Evolutionary conservation across 2,888 invertebrate genomes (phyloP).

Genomic region (Reticulitermes lucifugus): DNA sequence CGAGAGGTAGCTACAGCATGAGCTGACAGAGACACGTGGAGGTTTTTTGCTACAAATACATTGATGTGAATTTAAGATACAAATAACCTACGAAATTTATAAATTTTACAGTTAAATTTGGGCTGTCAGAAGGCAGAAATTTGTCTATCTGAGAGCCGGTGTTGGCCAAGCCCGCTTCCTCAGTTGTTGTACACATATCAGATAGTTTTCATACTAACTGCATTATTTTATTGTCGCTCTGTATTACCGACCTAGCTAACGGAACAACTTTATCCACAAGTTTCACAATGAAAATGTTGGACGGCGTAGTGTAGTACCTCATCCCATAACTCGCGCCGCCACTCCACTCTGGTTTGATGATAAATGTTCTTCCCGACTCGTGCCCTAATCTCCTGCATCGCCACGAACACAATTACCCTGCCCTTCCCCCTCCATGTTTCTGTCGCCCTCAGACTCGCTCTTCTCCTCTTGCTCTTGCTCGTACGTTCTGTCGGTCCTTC

Average conservation of each 20-base stretch:
- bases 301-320: neutral
- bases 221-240: neutral
- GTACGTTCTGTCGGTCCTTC: neutral
- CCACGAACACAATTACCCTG: constrained; percentile 63
- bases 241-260: constrained; percentile 14
- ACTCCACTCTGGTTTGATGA: constrained; percentile 57
- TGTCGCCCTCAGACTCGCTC: constrained; percentile 35
- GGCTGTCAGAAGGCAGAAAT: no score
- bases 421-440: constrained; percentile 38
- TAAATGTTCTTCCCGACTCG: constrained; percentile 64
- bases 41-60: no score
- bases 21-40: no score
- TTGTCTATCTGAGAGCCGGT: no score
- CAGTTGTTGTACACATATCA: no score
- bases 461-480: constrained; percentile 15
- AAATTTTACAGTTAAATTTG: no score
- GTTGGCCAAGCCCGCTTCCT: no score
- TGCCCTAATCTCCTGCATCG: constrained; percentile 64
- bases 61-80: no score
- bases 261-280: constrained; percentile 6
- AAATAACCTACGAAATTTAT: no score
- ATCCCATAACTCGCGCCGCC: neutral
- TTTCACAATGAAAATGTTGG: constrained; percentile 23
- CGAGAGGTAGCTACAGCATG: no score
- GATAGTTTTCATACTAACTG: no score